Base-by-base conservation (phyloP, 53 echinoderm and acorn worm species). In the Astropecten irregularis region DNA sequence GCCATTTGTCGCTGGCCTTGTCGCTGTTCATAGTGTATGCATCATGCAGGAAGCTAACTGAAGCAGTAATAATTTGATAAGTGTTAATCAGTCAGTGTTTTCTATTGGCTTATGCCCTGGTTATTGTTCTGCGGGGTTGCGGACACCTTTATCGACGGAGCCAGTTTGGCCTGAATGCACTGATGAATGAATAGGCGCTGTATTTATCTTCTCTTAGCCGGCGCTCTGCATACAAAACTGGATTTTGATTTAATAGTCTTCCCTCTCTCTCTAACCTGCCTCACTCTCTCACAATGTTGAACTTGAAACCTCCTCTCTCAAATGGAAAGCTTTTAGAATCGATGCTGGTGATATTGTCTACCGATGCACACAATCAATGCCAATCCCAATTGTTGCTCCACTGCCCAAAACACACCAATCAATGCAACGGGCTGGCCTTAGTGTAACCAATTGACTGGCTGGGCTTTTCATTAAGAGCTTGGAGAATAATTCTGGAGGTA, bases 381-480 rank as follows among this genome's bases (percentile, higher is more conserved):
- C 30, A 47, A 33, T 40, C 60, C 63, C 61, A 79, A 79, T 79
- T 79, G 79, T 79, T 79, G 49, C 79, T 79, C 61, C 79, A 62
- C 57, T 62, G 61, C 60, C 79, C 61, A 79, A 77, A 79, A 61
- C 79, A 62, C 46, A 62, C 79, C 79, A 79, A 79, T 79, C 79
- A 79, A 79, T 79, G 61, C 28, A 44, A 51, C 29, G 40, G 79
- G 46, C 31, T 40, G n/a, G 62, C n/a, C 57, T 56, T 61, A 47
- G 56, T 60, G 79, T 79, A 79, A 62, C 79, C 79, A 79, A 79
- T 79, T 79, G 60, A 62, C 79, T 61, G 35, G 32, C 62, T 15
- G 62, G 32, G 13, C 23, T 74, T 71, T 71, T 46, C 20, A 23
- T 44, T 20, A 69, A 28, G 30, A 22, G 49, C 28, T 52, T 32